phyloP scores from a whole-genome alignment of 1,140 invertebrate species.

The Choristoneura fumiferana region DNA sequence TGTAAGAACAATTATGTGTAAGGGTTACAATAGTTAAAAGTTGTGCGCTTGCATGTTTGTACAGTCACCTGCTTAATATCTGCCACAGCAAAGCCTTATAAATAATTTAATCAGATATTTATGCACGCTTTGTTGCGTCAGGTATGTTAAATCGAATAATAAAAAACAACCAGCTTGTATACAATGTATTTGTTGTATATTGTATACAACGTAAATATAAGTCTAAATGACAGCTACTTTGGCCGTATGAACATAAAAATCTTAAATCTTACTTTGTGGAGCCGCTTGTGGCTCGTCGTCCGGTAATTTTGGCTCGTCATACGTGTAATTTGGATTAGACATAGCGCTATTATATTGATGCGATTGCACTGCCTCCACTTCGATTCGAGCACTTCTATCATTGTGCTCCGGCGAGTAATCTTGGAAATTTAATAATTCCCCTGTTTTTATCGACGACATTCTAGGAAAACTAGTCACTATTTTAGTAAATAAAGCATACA shows the following conservation, averaged over 20 bases:
- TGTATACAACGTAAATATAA: too few species aligned
- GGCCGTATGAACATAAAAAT: background rate
- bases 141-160: too few species aligned
- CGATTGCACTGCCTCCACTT: constrained; percentile 75
- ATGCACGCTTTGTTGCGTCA: too few species aligned
- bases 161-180: too few species aligned
- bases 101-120: too few species aligned
- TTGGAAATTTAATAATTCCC: constrained; percentile 82
- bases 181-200: too few species aligned
- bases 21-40: too few species aligned
- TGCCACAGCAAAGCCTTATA: too few species aligned
- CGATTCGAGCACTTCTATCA: constrained; percentile 76
- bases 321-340: constrained; percentile 58
- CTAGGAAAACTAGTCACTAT: constrained; percentile 4
- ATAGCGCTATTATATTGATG: constrained; percentile 61
- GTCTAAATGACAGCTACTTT: background rate
- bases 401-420: constrained; percentile 79
- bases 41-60: too few species aligned
- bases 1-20: too few species aligned
- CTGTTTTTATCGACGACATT: constrained; percentile 77
- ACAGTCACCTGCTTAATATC: too few species aligned
- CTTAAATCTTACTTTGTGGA: constrained; percentile 42
- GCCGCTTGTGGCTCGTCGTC: constrained; percentile 41
- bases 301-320: constrained; percentile 49
- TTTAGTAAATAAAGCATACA: constrained; percentile 4